Conservation (phyloP, 1,140 invertebrate species). For the Manduca sexta region DNA sequence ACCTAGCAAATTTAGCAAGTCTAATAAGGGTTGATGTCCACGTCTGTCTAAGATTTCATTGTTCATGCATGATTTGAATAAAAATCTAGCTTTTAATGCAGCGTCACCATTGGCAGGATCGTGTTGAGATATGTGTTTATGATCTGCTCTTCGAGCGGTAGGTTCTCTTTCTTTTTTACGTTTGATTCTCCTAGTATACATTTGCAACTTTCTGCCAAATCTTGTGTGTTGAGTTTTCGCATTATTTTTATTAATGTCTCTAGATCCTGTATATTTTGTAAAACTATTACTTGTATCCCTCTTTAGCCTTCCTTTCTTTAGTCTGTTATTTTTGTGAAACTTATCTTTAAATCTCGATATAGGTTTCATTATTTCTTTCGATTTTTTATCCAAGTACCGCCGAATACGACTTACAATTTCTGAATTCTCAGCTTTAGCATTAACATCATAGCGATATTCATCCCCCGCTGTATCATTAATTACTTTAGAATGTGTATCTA, state of each 20-base stretch:
- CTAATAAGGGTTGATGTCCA: constrained; percentile 80
- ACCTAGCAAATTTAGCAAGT: constrained; percentile 82
- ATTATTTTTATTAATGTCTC: constrained; percentile 9
- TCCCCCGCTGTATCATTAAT: constrained; percentile 15
- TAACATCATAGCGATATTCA: constrained; percentile 14
- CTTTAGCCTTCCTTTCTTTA: constrained; percentile 11
- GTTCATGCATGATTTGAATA: constrained; percentile 91
- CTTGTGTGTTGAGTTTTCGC: constrained; percentile 7
- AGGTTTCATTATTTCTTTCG: constrained; percentile 24
- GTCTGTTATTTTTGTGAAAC: constrained; percentile 20
- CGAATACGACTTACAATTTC: constrained; percentile 50
- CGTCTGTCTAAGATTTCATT: constrained; percentile 80
- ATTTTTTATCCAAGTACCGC: constrained; percentile 44
- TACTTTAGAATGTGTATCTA: constrained; percentile 20
- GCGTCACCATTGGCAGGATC: constrained; percentile 71
- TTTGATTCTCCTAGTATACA: constrained; percentile 9
- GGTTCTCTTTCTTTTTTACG: constrained; percentile 8
- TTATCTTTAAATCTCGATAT: constrained; percentile 24
- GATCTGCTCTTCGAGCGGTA: too few relatives aligned
- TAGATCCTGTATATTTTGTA: constrained; percentile 1
- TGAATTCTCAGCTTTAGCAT: constrained; percentile 20
- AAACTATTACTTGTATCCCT: background rate
- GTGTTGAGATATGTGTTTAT: constrained; percentile 24
- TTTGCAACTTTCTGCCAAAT: constrained; percentile 19
- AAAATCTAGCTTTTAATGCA: constrained; percentile 82